These are phyloP conservation scores for Zootoca vivipara DNA, from an alignment of 2,113 vertebrate genomes.

Conservation along the genomic window DNA sequence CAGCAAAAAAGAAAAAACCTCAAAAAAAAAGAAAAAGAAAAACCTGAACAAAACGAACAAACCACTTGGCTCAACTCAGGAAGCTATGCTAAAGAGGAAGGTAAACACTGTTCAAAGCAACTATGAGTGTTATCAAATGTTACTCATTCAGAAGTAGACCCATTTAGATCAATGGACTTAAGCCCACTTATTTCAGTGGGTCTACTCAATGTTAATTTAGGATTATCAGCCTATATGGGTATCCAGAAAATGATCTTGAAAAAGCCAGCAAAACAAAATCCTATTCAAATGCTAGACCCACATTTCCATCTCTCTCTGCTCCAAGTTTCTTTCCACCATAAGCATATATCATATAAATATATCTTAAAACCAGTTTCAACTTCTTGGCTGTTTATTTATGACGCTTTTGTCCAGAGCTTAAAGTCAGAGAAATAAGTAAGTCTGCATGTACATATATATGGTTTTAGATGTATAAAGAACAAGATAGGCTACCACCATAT, in stretches of 20 bases:
- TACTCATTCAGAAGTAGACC: no score
- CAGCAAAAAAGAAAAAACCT: not conserved
- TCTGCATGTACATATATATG: not conserved
- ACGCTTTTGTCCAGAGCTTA: not conserved
- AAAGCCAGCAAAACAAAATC: not conserved
- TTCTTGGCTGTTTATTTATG: not conserved
- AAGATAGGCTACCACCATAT: not conserved
- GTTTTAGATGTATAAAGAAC: not conserved
- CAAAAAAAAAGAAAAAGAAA: not conserved
- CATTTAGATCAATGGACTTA: no score
- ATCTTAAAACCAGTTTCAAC: not conserved
- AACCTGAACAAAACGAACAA: slow-evolving; percentile 18
- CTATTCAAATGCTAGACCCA: not conserved
- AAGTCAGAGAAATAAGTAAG: not conserved
- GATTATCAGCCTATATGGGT: no score
- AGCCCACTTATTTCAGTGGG: no score
- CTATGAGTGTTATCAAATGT: no score
- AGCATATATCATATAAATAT: not conserved
- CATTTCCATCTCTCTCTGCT: not conserved
- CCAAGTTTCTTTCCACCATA: not conserved
- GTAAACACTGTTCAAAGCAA: not conserved
- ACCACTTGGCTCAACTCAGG: not conserved
- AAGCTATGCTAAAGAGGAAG: not conserved
- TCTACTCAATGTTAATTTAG: no score
- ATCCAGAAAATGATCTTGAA: slow-evolving; percentile 6